Conservation (phyloP, 2,797 vertebrate species). For the Myotis planiceps region DNA sequence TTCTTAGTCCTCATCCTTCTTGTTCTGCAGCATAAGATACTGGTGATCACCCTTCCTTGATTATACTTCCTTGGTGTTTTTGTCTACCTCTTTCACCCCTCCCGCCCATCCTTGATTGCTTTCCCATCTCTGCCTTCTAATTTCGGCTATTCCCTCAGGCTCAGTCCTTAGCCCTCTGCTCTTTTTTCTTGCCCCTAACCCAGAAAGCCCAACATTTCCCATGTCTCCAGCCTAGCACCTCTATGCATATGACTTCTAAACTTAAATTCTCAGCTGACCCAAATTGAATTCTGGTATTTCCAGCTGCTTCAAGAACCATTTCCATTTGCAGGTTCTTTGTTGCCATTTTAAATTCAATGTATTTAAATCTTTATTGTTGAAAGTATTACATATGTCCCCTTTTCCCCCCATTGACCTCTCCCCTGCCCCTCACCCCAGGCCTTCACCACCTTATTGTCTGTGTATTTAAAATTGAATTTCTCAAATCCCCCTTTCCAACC, state of each 20-base stretch:
- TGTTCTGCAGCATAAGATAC: neutral
- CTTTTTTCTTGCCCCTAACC: slow-evolving; percentile 24
- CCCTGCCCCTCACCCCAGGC: no score
- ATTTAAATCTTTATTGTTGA: neutral
- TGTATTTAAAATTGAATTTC: slow-evolving; percentile 41
- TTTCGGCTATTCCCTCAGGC: slow-evolving; percentile 51
- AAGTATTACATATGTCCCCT: no score
- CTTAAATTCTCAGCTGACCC: slow-evolving; percentile 42
- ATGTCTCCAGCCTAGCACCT: slow-evolving; percentile 44
- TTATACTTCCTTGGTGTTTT: neutral
- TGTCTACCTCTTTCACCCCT: neutral
- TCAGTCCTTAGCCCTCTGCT: slow-evolving; percentile 29
- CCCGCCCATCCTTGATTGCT: neutral
- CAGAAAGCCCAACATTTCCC: slow-evolving; percentile 36
- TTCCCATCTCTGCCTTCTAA: slow-evolving; percentile 65
- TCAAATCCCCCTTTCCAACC: neutral
- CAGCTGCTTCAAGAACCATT: slow-evolving; percentile 31
- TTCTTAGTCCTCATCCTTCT: neutral
- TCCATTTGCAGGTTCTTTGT: slow-evolving; percentile 29
- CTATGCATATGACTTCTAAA: slow-evolving; percentile 9
- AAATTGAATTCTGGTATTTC: slow-evolving; percentile 47
- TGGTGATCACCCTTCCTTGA: neutral
- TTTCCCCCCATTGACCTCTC: no score
- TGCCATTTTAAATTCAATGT: slow-evolving; percentile 37
- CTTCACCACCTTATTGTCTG: no score